Conservation (phyloP, 2,888 invertebrate genomes). For the Chaetoderma sp. region DNA sequence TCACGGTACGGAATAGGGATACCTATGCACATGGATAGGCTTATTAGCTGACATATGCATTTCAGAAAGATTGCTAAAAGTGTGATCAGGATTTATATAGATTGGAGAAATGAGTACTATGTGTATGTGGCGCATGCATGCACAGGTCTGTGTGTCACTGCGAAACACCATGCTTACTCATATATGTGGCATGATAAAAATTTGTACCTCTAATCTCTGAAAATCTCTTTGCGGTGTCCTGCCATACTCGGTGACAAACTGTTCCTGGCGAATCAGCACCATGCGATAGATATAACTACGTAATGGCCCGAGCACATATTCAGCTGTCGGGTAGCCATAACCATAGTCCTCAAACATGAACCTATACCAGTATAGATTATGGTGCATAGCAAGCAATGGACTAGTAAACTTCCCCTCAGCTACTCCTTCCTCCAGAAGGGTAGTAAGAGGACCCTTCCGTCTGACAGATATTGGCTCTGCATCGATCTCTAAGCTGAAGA, state of each 20-base stretch:
- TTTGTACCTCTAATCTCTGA: slow-evolving; percentile 34
- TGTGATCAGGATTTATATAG: too few species aligned
- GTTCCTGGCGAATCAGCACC: slow-evolving; percentile 47
- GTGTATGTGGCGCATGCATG: too few species aligned
- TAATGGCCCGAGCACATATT: slow-evolving; percentile 48
- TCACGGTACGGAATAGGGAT: too few species aligned
- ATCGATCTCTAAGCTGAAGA: slow-evolving; percentile 43
- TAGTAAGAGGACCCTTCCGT: slow-evolving; percentile 4
- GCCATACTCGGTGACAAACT: slow-evolving; percentile 59
- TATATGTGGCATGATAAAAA: too few species aligned
- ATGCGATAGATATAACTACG: slow-evolving; percentile 57
- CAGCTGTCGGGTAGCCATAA: slow-evolving; percentile 46
- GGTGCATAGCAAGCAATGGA: slow-evolving; percentile 55
- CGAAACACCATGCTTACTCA: too few species aligned
- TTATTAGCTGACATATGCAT: too few species aligned
- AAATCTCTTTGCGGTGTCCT: slow-evolving; percentile 45
- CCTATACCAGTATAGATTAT: slow-evolving; percentile 61
- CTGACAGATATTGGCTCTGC: slow-evolving; percentile 8
- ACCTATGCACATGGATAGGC: too few species aligned
- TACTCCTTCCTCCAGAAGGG: slow-evolving; percentile 37
- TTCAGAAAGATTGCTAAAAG: too few species aligned
- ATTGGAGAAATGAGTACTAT: too few species aligned
- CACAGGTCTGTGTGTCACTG: too few species aligned
- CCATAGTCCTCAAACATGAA: slow-evolving; percentile 46
- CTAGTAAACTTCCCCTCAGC: slow-evolving; percentile 40